Evolutionary conservation across 2,113 vertebrate species (phyloP), one percentile per base, ranked within the genome.

Genomic region (Siniperca chuatsi): DNA sequence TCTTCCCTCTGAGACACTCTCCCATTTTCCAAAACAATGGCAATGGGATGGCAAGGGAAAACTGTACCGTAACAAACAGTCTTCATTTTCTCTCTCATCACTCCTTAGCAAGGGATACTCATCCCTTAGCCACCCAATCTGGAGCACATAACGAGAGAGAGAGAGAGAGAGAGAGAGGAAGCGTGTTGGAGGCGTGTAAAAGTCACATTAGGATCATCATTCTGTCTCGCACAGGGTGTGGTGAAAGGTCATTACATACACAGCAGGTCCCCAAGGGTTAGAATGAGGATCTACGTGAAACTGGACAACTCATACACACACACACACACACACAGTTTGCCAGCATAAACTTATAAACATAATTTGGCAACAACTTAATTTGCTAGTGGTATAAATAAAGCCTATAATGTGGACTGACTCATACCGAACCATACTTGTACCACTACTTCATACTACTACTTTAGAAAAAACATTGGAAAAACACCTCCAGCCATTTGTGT

Each of bases 121-220:
- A 55, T 82, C 57, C 50, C 13, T 13, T 23, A 62, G 65, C 37
- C 73, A 60, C 55, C 64, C 71, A 71, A 23, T 94, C 88, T 95
- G 92, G 93, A 92, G 67, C n/a, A 29, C 78, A 92, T 93, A 84
- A 91, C 67, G 52, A 50, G 42, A 40, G 37, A 12, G 60, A 65
- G 64, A 58, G 25, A n/a, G n/a, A n/a, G 48, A 76, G 46, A 62
- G 33, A 40, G 52, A 54, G 42, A 35, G 44, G 42, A 83, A 81
- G 67, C n/a, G 44, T 90, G 82, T 80, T 71, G 20, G 50, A 89
- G 75, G 80, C 73, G 23, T 88, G 85, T 57, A 79, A 92, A 80
- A 79, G 52, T 35, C 77, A 66, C 80, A 66, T 87, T 78, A 78
- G 75, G 70, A 88, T 86, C 81, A 79, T 88, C 68, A 70, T 66